These are phyloP conservation scores for Brachycybe producta DNA, from an alignment of 2,888 invertebrate genomes.

Conservation along the genomic window DNA sequence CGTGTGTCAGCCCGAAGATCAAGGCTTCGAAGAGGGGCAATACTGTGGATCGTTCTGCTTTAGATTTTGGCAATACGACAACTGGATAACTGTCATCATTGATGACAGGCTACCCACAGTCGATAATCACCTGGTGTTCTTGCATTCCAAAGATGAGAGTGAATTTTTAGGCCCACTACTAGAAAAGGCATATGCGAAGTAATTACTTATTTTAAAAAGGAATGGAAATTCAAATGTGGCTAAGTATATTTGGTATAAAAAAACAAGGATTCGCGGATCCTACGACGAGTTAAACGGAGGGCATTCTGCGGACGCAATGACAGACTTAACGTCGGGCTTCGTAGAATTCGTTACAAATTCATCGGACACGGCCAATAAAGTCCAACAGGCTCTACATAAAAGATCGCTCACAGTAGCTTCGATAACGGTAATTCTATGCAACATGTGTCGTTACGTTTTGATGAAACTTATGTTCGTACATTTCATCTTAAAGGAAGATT, in stretches of 20 bases:
- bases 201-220: constrained; percentile 22
- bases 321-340: constrained; percentile 94
- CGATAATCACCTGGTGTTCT: constrained; percentile 67
- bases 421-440: constrained; percentile 48
- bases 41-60: constrained; percentile 94
- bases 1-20: too few species aligned
- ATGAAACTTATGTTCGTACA: too few species aligned
- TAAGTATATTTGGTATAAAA: background rate
- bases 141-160: constrained; percentile 65
- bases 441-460: too few species aligned
- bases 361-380: constrained; percentile 73
- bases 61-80: constrained; percentile 87
- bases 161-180: constrained; percentile 93
- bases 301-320: constrained; percentile 95
- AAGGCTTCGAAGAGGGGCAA: constrained; percentile 69
- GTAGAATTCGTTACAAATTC: constrained; percentile 73
- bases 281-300: constrained; percentile 96
- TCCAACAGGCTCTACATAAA: constrained; percentile 74
- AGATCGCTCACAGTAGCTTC: constrained; percentile 88
- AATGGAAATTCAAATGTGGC: background rate
- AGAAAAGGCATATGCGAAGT: constrained; percentile 91
- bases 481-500: constrained; percentile 6
- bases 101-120: constrained; percentile 84
- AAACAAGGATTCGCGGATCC: too few species aligned
- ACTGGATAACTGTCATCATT: constrained; percentile 84